Percentiles rank a stretch among this genome's conserved stretches.
phyloP scores from a whole-genome alignment of 2,888 invertebrate genomes.

The Machimus rusticus region DNA sequence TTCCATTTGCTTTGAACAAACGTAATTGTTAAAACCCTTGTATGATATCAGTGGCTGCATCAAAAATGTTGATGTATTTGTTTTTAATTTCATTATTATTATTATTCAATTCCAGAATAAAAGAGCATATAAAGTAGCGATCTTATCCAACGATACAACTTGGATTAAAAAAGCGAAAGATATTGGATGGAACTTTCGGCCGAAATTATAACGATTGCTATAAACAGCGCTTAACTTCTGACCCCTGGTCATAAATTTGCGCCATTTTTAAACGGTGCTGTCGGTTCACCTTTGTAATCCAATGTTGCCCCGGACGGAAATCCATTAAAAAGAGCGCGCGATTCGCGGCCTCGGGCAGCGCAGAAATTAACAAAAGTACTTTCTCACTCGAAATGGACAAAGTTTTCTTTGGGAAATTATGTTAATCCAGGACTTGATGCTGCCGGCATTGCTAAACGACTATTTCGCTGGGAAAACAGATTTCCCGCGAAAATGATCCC shows the following conservation, averaged over 20 bases:
- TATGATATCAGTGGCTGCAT: too few relatives aligned
- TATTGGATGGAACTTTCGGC: not conserved
- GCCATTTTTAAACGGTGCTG: not conserved
- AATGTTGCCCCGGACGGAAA: not conserved
- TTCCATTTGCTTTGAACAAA: too few relatives aligned
- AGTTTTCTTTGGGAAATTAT: slow-evolving; percentile 38
- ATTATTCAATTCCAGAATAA: too few relatives aligned
- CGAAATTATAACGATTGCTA: not conserved
- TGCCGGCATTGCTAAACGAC: slow-evolving; percentile 41
- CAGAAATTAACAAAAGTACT: slow-evolving; percentile 33
- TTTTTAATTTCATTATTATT: too few relatives aligned
- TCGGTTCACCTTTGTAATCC: slow-evolving; percentile 21
- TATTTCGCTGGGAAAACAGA: slow-evolving; percentile 47
- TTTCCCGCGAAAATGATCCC: slow-evolving; percentile 41
- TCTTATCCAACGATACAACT: not conserved
- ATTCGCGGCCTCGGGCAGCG: not conserved
- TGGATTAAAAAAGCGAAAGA: not conserved
- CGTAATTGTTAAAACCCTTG: too few relatives aligned
- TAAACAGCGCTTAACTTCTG: not conserved
- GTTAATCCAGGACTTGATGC: slow-evolving; percentile 43
- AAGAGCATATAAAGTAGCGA: not conserved
- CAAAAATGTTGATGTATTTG: too few relatives aligned
- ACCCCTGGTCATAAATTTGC: not conserved
- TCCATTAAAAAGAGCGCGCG: slow-evolving; percentile 10
- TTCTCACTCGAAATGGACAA: slow-evolving; percentile 22